phyloP scores from a whole-genome alignment of 2,888 invertebrate species.

The Alloplasta piceator region DNA sequence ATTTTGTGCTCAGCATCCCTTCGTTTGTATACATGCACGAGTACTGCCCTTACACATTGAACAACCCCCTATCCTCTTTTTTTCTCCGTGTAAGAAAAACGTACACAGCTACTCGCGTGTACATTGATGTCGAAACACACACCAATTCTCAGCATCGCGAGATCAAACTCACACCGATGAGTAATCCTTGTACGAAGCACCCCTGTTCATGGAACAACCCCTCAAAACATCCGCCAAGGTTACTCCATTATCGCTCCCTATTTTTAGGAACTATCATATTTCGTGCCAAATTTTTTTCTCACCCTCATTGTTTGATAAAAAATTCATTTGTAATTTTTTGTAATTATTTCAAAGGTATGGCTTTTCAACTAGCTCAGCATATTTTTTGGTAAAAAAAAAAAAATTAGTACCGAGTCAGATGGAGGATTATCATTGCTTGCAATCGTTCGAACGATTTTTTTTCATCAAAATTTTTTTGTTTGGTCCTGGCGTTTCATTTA shows the following conservation, averaged over 20 bases:
- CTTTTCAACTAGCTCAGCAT: too few species aligned
- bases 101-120: slow-evolving; percentile 36
- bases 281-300: too few species aligned
- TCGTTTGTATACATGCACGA: slow-evolving; percentile 4
- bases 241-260: background rate
- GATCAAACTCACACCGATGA: slow-evolving; percentile 3
- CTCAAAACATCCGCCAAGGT: background rate
- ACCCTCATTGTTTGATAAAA: too few species aligned
- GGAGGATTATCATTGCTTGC: background rate
- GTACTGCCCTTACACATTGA: slow-evolving; percentile 10
- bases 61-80: background rate
- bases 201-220: background rate
- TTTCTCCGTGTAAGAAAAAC: slow-evolving; percentile 5
- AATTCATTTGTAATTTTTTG: too few species aligned
- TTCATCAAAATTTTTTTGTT: background rate
- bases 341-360: too few species aligned
- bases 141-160: background rate
- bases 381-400: too few species aligned
- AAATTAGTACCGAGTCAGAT: too few species aligned
- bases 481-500: too few species aligned
- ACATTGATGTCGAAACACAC: background rate
- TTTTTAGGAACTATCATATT: too few species aligned
- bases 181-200: background rate
- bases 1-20: slow-evolving; percentile 79
- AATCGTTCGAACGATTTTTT: background rate